Conservation (phyloP, 2,888 invertebrate genomes). For the Sepioteuthis lessoniana region DNA sequence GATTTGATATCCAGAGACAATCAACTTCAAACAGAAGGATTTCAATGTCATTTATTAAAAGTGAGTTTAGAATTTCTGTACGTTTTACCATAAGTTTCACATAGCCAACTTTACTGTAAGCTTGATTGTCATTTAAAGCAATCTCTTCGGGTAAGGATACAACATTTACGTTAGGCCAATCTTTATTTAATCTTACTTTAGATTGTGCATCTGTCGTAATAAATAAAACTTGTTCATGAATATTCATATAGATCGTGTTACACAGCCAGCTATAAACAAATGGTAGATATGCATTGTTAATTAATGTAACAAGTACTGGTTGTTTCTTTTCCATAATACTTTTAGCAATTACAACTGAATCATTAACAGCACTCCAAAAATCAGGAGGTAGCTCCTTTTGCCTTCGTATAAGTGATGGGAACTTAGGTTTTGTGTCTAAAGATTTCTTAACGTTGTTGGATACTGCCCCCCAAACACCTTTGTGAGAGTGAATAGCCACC, state of each 20-base stretch:
- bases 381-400: background rate
- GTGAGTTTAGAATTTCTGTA: constrained; percentile 56
- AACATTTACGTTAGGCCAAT: constrained; percentile 61
- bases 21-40: constrained; percentile 65
- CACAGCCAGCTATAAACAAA: constrained; percentile 64
- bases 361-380: background rate
- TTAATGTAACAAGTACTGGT: constrained; percentile 60
- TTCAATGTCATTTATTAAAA: constrained; percentile 56
- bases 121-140: constrained; percentile 56
- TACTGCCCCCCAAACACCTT: background rate
- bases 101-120: constrained; percentile 63
- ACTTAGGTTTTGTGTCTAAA: background rate
- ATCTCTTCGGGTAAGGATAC: constrained; percentile 54
- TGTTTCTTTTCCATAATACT: constrained; percentile 51
- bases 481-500: background rate
- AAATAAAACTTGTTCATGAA: constrained; percentile 61
- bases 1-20: constrained; percentile 63
- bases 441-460: background rate
- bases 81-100: constrained; percentile 61
- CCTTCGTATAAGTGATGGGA: no score
- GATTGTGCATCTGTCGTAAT: constrained; percentile 60
- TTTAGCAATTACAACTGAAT: constrained; percentile 53
- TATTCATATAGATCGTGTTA: constrained; percentile 61
- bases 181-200: constrained; percentile 55
- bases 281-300: constrained; percentile 62